phyloP scores from a whole-genome alignment of 2,797 vertebrate species.

The Netta rufina region DNA sequence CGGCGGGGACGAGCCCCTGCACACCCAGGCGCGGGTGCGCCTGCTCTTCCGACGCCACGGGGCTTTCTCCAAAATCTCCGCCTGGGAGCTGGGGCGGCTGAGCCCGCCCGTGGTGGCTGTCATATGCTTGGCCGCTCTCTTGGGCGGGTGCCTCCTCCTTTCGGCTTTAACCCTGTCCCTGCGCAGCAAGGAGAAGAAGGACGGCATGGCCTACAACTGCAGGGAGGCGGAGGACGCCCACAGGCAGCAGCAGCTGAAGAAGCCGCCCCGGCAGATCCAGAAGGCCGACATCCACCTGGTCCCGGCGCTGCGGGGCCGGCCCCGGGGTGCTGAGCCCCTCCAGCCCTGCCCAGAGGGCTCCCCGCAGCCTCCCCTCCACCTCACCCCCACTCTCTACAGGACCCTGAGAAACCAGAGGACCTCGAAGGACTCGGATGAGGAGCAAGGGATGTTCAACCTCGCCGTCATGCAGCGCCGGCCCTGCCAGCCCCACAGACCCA shows the following conservation, averaged over 20 bases:
- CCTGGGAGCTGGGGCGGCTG: slow-evolving; percentile 74
- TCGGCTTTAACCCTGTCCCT: slow-evolving; percentile 85
- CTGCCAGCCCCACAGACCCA: slow-evolving; percentile 77
- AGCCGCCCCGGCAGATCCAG: slow-evolving; percentile 91
- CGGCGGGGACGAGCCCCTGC: slow-evolving; percentile 79
- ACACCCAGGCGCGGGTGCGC: slow-evolving; percentile 76
- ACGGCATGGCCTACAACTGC: slow-evolving; percentile 92
- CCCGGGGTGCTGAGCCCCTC: slow-evolving; percentile 16
- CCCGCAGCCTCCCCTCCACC: slow-evolving; percentile 70
- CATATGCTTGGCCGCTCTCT: slow-evolving; percentile 84
- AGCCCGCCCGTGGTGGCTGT: slow-evolving; percentile 83
- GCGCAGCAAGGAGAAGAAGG: slow-evolving; percentile 87
- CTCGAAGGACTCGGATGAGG: slow-evolving; percentile 59
- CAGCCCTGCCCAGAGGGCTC: background rate
- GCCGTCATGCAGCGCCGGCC: slow-evolving; percentile 62
- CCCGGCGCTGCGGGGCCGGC: slow-evolving; percentile 83
- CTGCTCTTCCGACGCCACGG: slow-evolving; percentile 85
- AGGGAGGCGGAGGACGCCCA: slow-evolving; percentile 91
- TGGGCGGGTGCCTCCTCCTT: slow-evolving; percentile 82
- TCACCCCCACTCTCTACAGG: slow-evolving; percentile 80
- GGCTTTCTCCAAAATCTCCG: slow-evolving; percentile 86
- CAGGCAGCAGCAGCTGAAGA: slow-evolving; percentile 88
- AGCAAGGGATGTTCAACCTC: slow-evolving; percentile 58
- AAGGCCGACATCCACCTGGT: slow-evolving; percentile 93
- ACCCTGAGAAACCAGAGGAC: slow-evolving; percentile 84